A percentile compares a stretch with the other conserved stretches of the same genome.
Evolutionary conservation across 1,140 invertebrate species (phyloP).

Genomic region (Drosophila ambigua): DNA sequence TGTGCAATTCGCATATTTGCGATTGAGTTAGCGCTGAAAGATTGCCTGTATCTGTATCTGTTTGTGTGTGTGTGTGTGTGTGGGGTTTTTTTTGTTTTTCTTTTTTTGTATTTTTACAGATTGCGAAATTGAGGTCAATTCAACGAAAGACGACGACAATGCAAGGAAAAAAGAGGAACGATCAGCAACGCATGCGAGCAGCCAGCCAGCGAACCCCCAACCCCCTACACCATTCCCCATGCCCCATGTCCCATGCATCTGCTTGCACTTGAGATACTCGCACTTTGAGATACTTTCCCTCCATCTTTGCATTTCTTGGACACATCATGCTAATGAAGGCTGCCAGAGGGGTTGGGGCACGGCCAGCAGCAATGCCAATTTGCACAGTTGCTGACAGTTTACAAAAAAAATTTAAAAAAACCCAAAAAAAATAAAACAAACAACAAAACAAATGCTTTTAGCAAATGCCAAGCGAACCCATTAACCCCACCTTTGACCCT

Average conservation of each 20-base stretch:
- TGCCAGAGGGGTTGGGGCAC: too few species aligned
- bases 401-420: constrained; percentile 3
- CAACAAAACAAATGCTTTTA: constrained; percentile 36
- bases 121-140: constrained; percentile 74
- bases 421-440: constrained; percentile 14
- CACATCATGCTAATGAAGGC: too few species aligned
- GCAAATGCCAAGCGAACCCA: constrained; percentile 29
- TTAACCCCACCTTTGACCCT: constrained; percentile 31
- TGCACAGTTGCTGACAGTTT: constrained; percentile 2
- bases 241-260: too few species aligned
- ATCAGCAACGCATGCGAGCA: too few species aligned
- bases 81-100: too few species aligned
- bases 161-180: not conserved
- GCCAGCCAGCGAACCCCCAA: too few species aligned
- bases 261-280: too few species aligned
- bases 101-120: constrained; percentile 10
- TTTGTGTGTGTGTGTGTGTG: constrained; percentile 9
- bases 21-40: constrained; percentile 42
- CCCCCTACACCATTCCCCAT: too few species aligned
- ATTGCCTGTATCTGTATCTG: not conserved
- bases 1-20: constrained; percentile 49
- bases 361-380: too few species aligned
- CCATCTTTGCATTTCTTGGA: too few species aligned
- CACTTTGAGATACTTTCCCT: too few species aligned
- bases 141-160: constrained; percentile 20